phyloP scores from a whole-genome alignment of 2,888 invertebrate genomes.

The Harpalus rubripes region DNA sequence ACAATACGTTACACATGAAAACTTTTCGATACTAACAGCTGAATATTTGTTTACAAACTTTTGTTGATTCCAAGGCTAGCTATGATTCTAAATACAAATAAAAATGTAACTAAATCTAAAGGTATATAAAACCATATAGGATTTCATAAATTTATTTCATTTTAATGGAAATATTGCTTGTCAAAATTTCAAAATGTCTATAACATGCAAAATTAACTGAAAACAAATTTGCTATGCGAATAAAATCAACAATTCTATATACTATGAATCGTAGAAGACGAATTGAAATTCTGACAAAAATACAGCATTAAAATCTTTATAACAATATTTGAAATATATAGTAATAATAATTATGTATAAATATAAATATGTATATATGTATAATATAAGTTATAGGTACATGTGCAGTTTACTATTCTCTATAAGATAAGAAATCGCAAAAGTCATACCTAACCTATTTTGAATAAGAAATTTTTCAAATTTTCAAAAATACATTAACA shows the following conservation, averaged over 20 bases:
- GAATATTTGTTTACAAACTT: no score
- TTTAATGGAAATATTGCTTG: conserved; percentile 56
- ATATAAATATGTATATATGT: conserved; percentile 65
- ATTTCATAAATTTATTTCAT: conserved; percentile 63
- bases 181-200: conserved; percentile 58
- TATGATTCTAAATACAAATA: no score
- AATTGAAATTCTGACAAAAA: conserved; percentile 55
- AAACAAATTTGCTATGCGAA: conserved; percentile 24
- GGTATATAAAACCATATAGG: not conserved
- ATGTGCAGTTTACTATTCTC: conserved; percentile 60
- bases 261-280: conserved; percentile 14
- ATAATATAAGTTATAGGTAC: conserved; percentile 64
- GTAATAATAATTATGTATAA: conserved; percentile 64
- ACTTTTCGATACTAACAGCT: not conserved
- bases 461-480: conserved; percentile 58
- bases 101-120: no score
- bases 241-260: conserved; percentile 35
- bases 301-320: conserved; percentile 62
- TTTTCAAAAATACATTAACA: conserved; percentile 63
- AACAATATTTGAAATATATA: conserved; percentile 65
- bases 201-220: conserved; percentile 27
- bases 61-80: no score
- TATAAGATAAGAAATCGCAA: conserved; percentile 63
- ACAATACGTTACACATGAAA: conserved; percentile 1
- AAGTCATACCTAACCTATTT: conserved; percentile 56